Percentiles rank a stretch among this genome's conserved stretches.
Evolutionary conservation across 2,113 vertebrate species (phyloP).

Genomic region (Hemicordylus capensis): DNA sequence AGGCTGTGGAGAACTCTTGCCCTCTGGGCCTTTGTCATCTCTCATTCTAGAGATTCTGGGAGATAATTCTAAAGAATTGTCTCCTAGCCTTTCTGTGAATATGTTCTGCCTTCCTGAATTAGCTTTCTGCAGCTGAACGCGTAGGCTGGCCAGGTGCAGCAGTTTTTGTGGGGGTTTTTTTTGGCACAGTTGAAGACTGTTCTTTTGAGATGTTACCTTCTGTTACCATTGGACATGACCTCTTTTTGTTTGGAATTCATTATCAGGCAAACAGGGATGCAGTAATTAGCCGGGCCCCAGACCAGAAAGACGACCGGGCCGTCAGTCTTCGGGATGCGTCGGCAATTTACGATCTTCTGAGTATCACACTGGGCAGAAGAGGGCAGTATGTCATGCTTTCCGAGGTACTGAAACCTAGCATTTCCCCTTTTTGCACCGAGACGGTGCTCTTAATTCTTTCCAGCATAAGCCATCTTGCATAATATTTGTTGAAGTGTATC

Average conservation of each 20-base stretch:
- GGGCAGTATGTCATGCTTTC: constrained; percentile 97
- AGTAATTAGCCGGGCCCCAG: constrained; percentile 92
- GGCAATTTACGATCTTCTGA: constrained; percentile 93
- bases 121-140: background rate
- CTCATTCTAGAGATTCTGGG: background rate
- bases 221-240: background rate
- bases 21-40: constrained; percentile 36
- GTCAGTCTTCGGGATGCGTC: constrained; percentile 88
- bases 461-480: background rate
- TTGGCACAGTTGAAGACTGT: background rate
- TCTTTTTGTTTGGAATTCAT: constrained; percentile 1
- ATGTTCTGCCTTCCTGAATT: accelerated
- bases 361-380: constrained; percentile 94
- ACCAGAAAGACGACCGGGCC: constrained; percentile 87
- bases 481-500: background rate
- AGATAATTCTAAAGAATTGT: constrained; percentile 8
- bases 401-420: constrained; percentile 80
- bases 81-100: constrained; percentile 9
- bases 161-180: no score
- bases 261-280: constrained; percentile 89
- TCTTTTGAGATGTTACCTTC: background rate
- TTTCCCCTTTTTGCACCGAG: background rate
- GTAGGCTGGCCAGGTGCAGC: background rate
- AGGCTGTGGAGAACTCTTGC: constrained; percentile 29
- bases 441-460: background rate